A percentile compares a stretch with the other conserved stretches of the same genome.
These are phyloP conservation scores for Lissocephala sabroskyi DNA, from an alignment of 2,888 invertebrate species.

Conservation along the genomic window DNA sequence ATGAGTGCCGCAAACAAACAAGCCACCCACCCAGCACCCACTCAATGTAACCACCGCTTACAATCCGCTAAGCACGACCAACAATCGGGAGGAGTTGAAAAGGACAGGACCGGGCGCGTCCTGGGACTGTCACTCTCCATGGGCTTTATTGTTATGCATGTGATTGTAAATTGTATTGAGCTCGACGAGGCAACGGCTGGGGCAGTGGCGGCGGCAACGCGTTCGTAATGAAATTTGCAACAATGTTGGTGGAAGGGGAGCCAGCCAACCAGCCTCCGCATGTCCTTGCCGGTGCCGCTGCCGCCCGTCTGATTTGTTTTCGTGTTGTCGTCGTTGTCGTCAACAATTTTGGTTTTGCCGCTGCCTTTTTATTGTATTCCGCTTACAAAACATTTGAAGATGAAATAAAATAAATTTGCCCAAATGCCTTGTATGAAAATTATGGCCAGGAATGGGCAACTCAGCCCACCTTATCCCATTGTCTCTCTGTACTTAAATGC, in stretches of 20 bases:
- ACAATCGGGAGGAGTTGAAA: neutral
- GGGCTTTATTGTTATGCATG: constrained; percentile 50
- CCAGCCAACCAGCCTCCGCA: neutral
- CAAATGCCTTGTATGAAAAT: constrained; percentile 21
- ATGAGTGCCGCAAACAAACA: too few species aligned
- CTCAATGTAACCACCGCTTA: constrained; percentile 8
- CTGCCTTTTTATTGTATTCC: constrained; percentile 50
- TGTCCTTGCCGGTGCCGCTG: constrained; percentile 1
- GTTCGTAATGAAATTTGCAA: constrained; percentile 56
- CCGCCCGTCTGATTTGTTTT: constrained; percentile 35
- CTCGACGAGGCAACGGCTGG: too few species aligned
- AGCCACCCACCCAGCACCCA: constrained; percentile 1
- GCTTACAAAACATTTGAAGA: constrained; percentile 35
- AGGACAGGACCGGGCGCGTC: constrained; percentile 3
- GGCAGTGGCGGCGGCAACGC: constrained; percentile 34
- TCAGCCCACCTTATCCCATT: neutral
- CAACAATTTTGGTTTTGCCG: constrained; percentile 27
- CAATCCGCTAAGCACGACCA: neutral
- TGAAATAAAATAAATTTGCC: constrained; percentile 44
- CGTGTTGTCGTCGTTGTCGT: neutral
- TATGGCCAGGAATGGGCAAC: constrained; percentile 5
- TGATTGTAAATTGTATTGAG: constrained; percentile 56
- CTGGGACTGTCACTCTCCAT: constrained; percentile 40
- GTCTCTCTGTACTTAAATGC: constrained; percentile 6
- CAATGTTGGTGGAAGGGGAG: constrained; percentile 25